Conservation (phyloP, 2,113 vertebrate species). For the Geococcyx californianus region DNA sequence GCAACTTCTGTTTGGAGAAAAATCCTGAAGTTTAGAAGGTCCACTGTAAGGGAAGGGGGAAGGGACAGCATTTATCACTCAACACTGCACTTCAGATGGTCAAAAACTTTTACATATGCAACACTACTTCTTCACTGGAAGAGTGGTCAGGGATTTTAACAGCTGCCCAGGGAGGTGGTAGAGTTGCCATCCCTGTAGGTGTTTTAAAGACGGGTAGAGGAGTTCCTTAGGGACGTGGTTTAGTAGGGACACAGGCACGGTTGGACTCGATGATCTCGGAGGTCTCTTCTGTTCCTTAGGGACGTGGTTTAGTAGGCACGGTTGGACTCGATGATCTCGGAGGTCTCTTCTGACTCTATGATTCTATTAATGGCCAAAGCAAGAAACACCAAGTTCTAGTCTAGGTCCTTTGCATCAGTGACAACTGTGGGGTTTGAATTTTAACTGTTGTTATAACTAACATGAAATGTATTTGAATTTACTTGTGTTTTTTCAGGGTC, state of each 20-base stretch:
- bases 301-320: no score
- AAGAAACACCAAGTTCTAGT: background rate
- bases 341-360: no score
- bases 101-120: background rate
- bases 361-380: background rate
- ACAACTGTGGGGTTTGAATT: background rate
- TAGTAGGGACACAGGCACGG: no score
- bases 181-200: no score
- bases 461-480: background rate
- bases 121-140: no score
- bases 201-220: no score
- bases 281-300: no score
- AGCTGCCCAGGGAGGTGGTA: no score
- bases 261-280: no score
- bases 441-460: background rate
- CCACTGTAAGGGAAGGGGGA: background rate
- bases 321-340: no score
- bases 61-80: background rate
- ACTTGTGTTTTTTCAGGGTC: slow-evolving; percentile 82
- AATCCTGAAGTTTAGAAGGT: background rate
- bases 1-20: background rate
- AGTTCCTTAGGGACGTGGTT: no score
- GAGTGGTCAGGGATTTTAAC: no score
- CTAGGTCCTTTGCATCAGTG: background rate
- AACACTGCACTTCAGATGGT: background rate